These are phyloP conservation scores for Phycodurus eques DNA, from an alignment of 2,113 vertebrate genomes.

Conservation along the genomic window DNA sequence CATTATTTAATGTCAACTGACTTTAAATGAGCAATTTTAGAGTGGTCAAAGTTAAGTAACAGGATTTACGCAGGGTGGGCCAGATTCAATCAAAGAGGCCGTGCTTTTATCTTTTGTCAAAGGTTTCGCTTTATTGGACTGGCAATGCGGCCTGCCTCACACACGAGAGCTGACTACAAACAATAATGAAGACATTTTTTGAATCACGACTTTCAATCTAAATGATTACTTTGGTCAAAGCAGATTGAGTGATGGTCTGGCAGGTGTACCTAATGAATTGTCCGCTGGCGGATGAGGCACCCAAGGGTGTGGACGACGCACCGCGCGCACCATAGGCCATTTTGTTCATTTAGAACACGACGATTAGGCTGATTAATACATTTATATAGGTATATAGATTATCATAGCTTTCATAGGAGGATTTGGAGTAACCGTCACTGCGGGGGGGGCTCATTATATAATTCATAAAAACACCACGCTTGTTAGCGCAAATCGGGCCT, in stretches of 20 bases:
- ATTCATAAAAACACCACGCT: neutral
- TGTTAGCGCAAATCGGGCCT: too few relatives aligned
- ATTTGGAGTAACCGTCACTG: constrained; percentile 34
- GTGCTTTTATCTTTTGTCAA: too few relatives aligned
- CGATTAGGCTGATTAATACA: constrained; percentile 56
- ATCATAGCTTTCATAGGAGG: constrained; percentile 34
- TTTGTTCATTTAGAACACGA: neutral
- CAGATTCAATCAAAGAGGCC: too few relatives aligned
- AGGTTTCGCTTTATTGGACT: too few relatives aligned
- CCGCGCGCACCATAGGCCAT: constrained; percentile 23
- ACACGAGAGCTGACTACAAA: neutral
- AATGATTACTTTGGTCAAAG: neutral
- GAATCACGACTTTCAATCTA: neutral
- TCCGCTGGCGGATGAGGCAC: neutral
- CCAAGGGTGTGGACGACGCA: constrained; percentile 32
- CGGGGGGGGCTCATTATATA: neutral
- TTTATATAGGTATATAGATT: constrained; percentile 41
- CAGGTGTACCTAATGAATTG: neutral
- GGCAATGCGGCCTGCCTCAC: neutral
- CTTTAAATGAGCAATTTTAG: too few relatives aligned
- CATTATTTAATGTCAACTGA: too few relatives aligned
- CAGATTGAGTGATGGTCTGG: neutral
- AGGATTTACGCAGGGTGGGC: too few relatives aligned
- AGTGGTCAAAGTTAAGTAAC: too few relatives aligned
- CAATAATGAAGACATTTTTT: neutral